Base-by-base conservation (phyloP, 2,797 vertebrate species). In the Arrhamphus sclerolepis region DNA sequence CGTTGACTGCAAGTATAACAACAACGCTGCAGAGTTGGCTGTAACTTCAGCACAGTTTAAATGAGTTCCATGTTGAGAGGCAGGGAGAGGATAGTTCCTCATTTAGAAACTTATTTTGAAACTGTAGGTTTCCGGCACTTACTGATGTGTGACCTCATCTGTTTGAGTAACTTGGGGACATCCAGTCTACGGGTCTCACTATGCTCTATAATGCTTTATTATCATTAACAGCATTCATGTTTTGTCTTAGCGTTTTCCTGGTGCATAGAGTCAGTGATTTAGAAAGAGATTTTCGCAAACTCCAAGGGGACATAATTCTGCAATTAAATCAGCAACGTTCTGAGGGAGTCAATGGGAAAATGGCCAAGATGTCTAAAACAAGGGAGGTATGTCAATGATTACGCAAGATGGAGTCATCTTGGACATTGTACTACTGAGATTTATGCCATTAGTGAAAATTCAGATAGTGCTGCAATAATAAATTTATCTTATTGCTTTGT, bases 311-410 rank as follows among this genome's bases (percentile, higher is more conserved):
- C 50, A 69, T 88, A 75, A 80, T 81, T 83, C 76, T 64, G 71
- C 79, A 81, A 84, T 86, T 87, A 65, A 89, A 88, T 84, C 84
- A 85, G 68, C 84, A 81, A 77, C 66, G 60, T 75, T 85, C 77
- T 82, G 69, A 83, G 75, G 80, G 69, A 80, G 71, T 85, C 78
- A 56, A 78, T 74, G 85, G 85, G 85, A 86, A 76, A 77, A 53
- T 63, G 64, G 77, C 79, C 81, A 84, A 82, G 70, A 84, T 76
- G 81, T 85, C 80, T 78, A 69, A 81, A 83, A 84, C 77, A 66
- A 79, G 72, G 62, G 80, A 90, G 89, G 89, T 92, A 91, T 86
- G 88, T 92, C 80, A 80, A 69, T 83, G 78, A 87, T 87, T 87
- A 84, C 68, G 47, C 62, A 76, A 61, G 65, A 82, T 90, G 76